Evolutionary conservation across 2,797 vertebrate genomes (phyloP).

Genomic region (Melanogrammus aeglefinus): DNA sequence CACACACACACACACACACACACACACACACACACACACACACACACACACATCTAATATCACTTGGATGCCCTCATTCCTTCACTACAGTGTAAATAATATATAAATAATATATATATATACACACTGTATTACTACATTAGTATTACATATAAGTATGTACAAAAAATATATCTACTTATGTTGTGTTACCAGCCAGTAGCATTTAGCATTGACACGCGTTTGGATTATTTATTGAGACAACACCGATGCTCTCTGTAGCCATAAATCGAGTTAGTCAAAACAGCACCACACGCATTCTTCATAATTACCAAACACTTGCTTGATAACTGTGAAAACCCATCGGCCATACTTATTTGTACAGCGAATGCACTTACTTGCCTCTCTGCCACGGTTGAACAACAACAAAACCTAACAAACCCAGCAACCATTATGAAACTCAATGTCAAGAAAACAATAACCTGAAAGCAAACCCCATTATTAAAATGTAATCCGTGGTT

Average conservation of each 20-base stretch:
- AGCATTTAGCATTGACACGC: neutral
- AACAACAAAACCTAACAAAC: neutral
- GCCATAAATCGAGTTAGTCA: neutral
- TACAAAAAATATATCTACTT: neutral
- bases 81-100: neutral
- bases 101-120: too few species aligned
- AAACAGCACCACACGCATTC: neutral
- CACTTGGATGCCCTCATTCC: conserved; percentile 26
- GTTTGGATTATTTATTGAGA: neutral
- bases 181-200: neutral
- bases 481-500: neutral
- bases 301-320: neutral
- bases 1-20: too few species aligned
- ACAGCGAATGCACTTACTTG: neutral
- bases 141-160: too few species aligned
- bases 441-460: neutral
- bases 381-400: neutral
- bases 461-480: neutral
- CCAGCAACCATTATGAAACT: neutral
- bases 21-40: neutral
- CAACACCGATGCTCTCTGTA: neutral
- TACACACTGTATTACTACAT: neutral
- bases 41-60: neutral
- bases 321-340: neutral
- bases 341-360: neutral